Base-by-base conservation (phyloP, 2,797 vertebrate species). In the Typhlichthys subterraneus region DNA sequence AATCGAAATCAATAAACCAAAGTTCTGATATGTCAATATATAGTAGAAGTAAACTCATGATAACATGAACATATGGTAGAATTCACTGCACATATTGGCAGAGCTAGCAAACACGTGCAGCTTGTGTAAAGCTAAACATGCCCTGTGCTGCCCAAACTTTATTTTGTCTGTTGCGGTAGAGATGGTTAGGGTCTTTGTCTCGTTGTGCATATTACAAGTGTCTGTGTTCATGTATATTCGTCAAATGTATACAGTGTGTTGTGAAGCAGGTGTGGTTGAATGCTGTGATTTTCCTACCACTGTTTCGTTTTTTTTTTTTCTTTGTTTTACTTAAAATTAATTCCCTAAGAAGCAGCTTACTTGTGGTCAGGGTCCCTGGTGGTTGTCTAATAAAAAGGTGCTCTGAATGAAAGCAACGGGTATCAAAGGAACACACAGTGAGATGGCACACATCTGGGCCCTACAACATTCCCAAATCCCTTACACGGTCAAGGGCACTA, bases 301-400 rank as follows among this genome's bases (percentile, higher is more conserved):
- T 77, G 46, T 63, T 72, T 60, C 31, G 59, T 42, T 60, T 58
- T 61, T 76, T 6, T 38, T 76, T 6, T 38, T 9, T 2, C 8
- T 1, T 38, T 76, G 81, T 84, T 85, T 82, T 72, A 59, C 73
- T 82, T 72, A 67, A 57, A 56, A 49, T 77, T 65, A 70, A 42
- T 54, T 45, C 69, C 59, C 19, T 76, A 66, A 77, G 64, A 70
- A 76, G 65, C 68, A 47, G 56, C 70, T 52, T 76, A 65, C 68
- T 68, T 81, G 45, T 72, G 80, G 82, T 12, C 12, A 59, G 62
- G 53, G 29, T 38, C 49, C 4, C 75, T 80, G 56, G 75, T 79
- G 23, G 50, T 48, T 59, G 55, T 46, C 47, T 12, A 12, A 48
- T 48, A 48, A 48, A 48, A 48, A 48, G 38, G 15, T 33, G 8